These are phyloP conservation scores for Campoletis raptor DNA, from an alignment of 2,888 invertebrate genomes.

Conservation along the genomic window DNA sequence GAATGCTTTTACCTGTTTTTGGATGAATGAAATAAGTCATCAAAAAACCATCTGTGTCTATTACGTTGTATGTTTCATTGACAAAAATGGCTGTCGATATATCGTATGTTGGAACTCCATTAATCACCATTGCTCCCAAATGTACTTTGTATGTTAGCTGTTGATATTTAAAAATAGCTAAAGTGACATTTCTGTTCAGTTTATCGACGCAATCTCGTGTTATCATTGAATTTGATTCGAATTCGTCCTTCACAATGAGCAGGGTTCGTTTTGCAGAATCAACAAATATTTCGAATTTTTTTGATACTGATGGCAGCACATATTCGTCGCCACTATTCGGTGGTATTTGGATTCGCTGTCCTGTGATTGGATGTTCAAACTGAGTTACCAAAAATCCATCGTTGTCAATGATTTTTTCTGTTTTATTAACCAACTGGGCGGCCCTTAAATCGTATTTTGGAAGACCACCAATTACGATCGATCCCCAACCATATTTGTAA, in stretches of 20 bases:
- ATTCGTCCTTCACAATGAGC: background rate
- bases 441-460: slow-evolving; percentile 20
- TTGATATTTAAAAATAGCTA: background rate
- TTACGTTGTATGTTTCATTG: background rate
- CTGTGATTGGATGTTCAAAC: slow-evolving; percentile 46
- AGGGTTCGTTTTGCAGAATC: background rate
- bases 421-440: background rate
- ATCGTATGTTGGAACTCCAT: slow-evolving; percentile 18
- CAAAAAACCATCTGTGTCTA: background rate
- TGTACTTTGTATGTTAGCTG: background rate
- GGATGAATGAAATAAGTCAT: slow-evolving; percentile 47
- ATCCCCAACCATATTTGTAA: slow-evolving; percentile 7
- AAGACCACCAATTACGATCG: background rate
- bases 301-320: background rate
- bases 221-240: background rate
- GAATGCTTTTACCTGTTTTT: background rate
- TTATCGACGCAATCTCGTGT: background rate
- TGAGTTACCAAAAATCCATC: slow-evolving; percentile 14
- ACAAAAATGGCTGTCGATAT: slow-evolving; percentile 7
- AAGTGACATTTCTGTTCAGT: background rate
- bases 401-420: background rate
- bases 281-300: slow-evolving; percentile 5
- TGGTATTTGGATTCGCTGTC: slow-evolving; percentile 23
- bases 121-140: background rate
- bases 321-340: slow-evolving; percentile 28